These are phyloP conservation scores for Pseudorhiza aurosa DNA, from an alignment of 30 jellyfish, hydroid and myxozoan species.

Conservation along the genomic window DNA sequence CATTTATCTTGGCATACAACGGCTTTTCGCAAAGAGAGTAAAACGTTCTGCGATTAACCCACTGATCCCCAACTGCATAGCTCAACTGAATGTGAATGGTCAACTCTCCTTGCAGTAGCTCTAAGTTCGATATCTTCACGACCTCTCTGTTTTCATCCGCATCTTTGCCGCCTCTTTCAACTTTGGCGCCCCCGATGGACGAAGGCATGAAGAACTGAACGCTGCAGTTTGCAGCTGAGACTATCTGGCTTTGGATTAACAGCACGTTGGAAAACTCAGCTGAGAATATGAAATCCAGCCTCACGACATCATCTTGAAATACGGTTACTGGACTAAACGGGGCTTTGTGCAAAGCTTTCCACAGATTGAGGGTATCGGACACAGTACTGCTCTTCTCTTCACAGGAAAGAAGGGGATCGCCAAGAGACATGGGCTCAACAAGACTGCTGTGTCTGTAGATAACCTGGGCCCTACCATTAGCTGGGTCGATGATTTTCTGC, in stretches of 20 bases:
- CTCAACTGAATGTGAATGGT: conserved; percentile 76
- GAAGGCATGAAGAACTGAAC: conserved; percentile 73
- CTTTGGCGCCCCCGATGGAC: conserved; percentile 89
- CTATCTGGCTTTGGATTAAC: conserved; percentile 77
- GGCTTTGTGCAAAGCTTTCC: conserved; percentile 84
- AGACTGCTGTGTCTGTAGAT: conserved; percentile 84
- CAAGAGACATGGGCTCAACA: conserved; percentile 72
- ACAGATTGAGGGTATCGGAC: conserved; percentile 6
- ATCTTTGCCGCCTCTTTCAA: conserved; percentile 38
- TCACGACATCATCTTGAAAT: conserved; percentile 58
- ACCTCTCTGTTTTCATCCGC: conserved; percentile 21
- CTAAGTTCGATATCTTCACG: conserved; percentile 78
- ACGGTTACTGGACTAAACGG: conserved; percentile 86
- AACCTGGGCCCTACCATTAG: conserved; percentile 86
- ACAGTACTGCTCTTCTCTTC: neutral
- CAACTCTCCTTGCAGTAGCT: conserved; percentile 80
- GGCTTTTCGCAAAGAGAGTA: conserved; percentile 72
- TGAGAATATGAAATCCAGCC: conserved; percentile 70
- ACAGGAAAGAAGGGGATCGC: conserved; percentile 57
- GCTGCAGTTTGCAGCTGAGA: conserved; percentile 28
- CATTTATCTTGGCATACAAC: conserved; percentile 69
- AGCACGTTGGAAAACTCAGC: conserved; percentile 90
- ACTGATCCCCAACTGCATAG: conserved; percentile 37
- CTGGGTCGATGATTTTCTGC: conserved; percentile 80
- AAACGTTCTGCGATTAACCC: conserved; percentile 49